Percentiles rank a stretch among this genome's conserved stretches.
These are phyloP conservation scores for Cephus pygmeus DNA, from an alignment of 2,888 invertebrate species.

Conservation along the genomic window DNA sequence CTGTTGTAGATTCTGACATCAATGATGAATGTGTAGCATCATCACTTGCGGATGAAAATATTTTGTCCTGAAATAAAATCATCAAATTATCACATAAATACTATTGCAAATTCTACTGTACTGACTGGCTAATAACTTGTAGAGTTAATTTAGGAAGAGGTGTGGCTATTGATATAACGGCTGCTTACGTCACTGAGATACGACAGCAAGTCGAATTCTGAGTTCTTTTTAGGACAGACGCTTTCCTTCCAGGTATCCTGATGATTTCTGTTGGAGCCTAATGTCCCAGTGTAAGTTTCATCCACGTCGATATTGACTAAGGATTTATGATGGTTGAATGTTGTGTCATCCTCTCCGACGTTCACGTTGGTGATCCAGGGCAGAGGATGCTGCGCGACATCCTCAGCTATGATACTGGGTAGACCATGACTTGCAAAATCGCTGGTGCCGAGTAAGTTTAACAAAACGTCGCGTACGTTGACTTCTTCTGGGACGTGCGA, in stretches of 20 bases:
- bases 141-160: not conserved
- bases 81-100: not conserved
- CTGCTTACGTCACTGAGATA: conserved; percentile 61
- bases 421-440: not conserved
- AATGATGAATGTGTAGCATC: conserved; percentile 44
- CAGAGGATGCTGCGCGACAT: not conserved
- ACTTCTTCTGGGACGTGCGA: conserved; percentile 23
- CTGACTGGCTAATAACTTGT: not conserved
- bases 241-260: conserved; percentile 17
- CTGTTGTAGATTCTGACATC: conserved; percentile 23
- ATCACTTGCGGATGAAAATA: not conserved
- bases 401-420: not conserved
- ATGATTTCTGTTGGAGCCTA: conserved; percentile 29
- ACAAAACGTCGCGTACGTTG: conserved; percentile 19
- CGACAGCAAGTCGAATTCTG: conserved; percentile 58
- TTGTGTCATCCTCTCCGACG: not conserved
- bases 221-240: not conserved
- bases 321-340: not conserved
- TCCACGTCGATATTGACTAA: conserved; percentile 25
- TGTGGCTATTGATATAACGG: not conserved
- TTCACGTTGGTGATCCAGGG: not conserved
- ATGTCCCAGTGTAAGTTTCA: conserved; percentile 27
- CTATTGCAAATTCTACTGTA: not conserved
- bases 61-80: conserved; percentile 45
- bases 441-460: not conserved